A percentile compares a stretch with the other conserved stretches of the same genome.
Conservation (phyloP, 2,888 invertebrate genomes). For the Sericinus montela region DNA sequence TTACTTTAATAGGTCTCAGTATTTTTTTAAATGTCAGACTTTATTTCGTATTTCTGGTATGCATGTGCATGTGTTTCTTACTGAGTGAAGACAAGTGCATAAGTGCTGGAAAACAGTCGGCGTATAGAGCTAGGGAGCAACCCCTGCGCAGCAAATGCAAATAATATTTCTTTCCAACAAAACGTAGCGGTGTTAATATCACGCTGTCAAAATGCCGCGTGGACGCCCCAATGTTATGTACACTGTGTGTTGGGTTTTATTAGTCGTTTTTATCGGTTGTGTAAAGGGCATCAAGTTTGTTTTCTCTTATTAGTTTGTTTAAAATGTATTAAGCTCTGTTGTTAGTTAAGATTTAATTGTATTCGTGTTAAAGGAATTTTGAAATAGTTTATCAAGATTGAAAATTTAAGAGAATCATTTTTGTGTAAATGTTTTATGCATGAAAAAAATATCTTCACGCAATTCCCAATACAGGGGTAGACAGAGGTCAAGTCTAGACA, state of each 20-base stretch:
- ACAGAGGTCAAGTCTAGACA: too few relatives aligned
- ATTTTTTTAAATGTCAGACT: too few relatives aligned
- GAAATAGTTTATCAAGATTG: too few relatives aligned
- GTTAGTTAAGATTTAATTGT: too few relatives aligned
- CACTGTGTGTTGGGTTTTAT: constrained; percentile 62
- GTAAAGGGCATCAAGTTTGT: constrained; percentile 45
- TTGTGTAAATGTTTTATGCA: too few relatives aligned
- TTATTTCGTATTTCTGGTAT: neutral
- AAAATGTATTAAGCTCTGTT: neutral
- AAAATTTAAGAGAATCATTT: too few relatives aligned
- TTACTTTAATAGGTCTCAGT: too few relatives aligned
- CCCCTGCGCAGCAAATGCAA: constrained; percentile 65
- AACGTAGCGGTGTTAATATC: constrained; percentile 72
- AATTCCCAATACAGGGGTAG: too few relatives aligned
- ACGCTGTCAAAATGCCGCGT: constrained; percentile 59
- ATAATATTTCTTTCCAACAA: constrained; percentile 72
- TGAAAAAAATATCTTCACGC: too few relatives aligned
- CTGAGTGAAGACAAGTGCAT: constrained; percentile 48
- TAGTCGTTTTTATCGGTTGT: constrained; percentile 56
- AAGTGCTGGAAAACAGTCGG: constrained; percentile 59
- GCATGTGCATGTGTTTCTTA: constrained; percentile 14
- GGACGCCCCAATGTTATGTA: constrained; percentile 54
- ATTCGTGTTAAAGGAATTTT: too few relatives aligned
- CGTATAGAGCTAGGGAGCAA: constrained; percentile 29
- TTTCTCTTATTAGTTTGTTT: constrained; percentile 23